These are phyloP conservation scores for Ceratina japonica DNA, from an alignment of 1,140 invertebrate species.

Conservation along the genomic window DNA sequence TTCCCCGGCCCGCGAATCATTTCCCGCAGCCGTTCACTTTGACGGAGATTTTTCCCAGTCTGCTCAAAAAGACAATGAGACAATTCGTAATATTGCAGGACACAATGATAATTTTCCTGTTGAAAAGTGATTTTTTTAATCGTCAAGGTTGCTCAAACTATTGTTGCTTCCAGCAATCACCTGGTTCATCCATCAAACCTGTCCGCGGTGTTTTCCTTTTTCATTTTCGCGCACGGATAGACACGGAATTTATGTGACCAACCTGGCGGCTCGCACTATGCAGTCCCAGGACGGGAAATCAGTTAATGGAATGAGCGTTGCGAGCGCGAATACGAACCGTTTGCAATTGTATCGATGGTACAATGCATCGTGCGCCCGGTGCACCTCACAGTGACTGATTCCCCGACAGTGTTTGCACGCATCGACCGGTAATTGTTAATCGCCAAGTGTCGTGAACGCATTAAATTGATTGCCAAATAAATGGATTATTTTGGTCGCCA, in stretches of 20 bases:
- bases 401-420: conserved; percentile 24
- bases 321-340: conserved; percentile 15
- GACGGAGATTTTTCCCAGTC: too few relatives aligned
- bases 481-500: conserved; percentile 17
- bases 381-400: not conserved
- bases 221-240: not conserved
- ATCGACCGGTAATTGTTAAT: conserved; percentile 37
- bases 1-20: too few relatives aligned
- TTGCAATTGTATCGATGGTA: conserved; percentile 19
- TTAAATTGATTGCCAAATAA: conserved; percentile 49
- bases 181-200: not conserved
- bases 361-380: not conserved
- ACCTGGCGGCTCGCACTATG: too few relatives aligned
- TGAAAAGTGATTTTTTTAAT: too few relatives aligned
- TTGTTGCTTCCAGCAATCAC: not conserved
- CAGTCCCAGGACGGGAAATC: conserved; percentile 7
- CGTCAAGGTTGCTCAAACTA: not conserved
- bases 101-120: too few relatives aligned
- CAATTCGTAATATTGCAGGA: too few relatives aligned
- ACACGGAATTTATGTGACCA: not conserved
- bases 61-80: too few relatives aligned
- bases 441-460: conserved; percentile 34
- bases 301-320: conserved; percentile 35
- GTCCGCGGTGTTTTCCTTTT: not conserved
- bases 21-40: too few relatives aligned